A percentile compares a stretch with the other conserved stretches of the same genome.
phyloP scores from a whole-genome alignment of 2,888 invertebrate species.

The Shargacucullia verbasci region DNA sequence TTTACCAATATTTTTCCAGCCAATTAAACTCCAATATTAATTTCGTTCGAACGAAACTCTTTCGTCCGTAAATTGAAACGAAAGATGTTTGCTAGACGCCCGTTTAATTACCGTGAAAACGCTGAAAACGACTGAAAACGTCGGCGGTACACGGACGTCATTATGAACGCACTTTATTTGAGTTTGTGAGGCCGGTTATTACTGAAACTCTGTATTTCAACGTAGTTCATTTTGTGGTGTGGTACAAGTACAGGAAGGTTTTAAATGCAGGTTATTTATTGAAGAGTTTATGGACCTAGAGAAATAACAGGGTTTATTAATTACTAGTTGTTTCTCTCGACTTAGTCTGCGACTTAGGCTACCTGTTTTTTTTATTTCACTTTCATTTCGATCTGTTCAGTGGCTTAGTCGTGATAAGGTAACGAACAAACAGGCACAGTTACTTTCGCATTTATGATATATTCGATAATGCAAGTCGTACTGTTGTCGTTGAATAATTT shows the following conservation, averaged over 20 bases:
- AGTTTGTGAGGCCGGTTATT: constrained; percentile 65
- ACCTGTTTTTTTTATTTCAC: too few relatives aligned
- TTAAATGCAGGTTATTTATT: background rate
- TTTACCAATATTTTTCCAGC: background rate
- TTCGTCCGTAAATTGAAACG: constrained; percentile 39
- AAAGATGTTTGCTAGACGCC: constrained; percentile 44
- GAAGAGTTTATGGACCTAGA: too few relatives aligned
- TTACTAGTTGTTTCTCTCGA: too few relatives aligned
- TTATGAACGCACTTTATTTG: constrained; percentile 68
- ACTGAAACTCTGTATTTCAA: constrained; percentile 66
- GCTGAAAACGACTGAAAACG: constrained; percentile 54
- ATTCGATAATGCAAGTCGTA: too few relatives aligned
- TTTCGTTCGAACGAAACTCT: constrained; percentile 25
- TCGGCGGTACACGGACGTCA: constrained; percentile 54
- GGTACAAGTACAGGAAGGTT: constrained; percentile 14
- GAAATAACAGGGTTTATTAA: too few relatives aligned
- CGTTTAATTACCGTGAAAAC: constrained; percentile 68
- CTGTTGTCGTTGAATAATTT: too few relatives aligned
- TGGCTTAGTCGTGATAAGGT: too few relatives aligned
- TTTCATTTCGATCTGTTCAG: too few relatives aligned
- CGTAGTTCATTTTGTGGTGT: constrained; percentile 58
- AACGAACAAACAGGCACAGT: too few relatives aligned
- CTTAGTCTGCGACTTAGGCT: too few relatives aligned
- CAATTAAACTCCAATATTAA: constrained; percentile 33
- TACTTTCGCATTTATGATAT: too few relatives aligned